A percentile compares a stretch with the other conserved stretches of the same genome.
These are phyloP conservation scores for Amazona guildingii DNA, from an alignment of 2,113 vertebrate genomes.

Conservation along the genomic window DNA sequence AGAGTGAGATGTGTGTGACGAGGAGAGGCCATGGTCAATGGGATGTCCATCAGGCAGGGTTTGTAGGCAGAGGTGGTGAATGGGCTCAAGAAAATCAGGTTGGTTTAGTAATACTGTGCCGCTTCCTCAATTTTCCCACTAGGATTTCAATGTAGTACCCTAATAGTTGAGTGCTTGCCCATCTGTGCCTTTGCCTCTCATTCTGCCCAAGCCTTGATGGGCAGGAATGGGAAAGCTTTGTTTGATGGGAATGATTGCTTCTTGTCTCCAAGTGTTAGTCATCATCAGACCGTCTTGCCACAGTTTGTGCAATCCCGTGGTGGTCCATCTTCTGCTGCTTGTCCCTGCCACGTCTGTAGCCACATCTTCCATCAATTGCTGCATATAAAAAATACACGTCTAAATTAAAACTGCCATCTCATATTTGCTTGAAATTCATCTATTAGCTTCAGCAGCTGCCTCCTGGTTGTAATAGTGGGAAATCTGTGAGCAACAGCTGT, in stretches of 20 bases:
- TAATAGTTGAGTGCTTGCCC: too few relatives aligned
- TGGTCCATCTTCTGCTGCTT: background rate
- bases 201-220: background rate
- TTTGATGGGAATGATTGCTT: background rate
- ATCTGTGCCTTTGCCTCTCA: background rate
- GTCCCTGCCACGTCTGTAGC: fast-evolving
- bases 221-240: background rate
- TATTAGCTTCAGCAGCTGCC: background rate
- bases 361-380: background rate
- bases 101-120: background rate
- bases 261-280: fast-evolving
- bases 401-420: background rate
- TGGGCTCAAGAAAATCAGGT: background rate
- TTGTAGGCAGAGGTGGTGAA: background rate
- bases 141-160: background rate
- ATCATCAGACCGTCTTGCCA: too few relatives aligned
- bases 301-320: background rate
- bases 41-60: background rate
- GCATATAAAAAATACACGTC: background rate
- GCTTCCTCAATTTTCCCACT: background rate
- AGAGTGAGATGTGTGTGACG: background rate
- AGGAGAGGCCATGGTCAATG: background rate
- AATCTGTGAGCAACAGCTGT: background rate
- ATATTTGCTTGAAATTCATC: background rate
- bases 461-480: background rate